These are phyloP conservation scores for Itoplectis maculator DNA, from an alignment of 2,888 invertebrate species.

Conservation along the genomic window DNA sequence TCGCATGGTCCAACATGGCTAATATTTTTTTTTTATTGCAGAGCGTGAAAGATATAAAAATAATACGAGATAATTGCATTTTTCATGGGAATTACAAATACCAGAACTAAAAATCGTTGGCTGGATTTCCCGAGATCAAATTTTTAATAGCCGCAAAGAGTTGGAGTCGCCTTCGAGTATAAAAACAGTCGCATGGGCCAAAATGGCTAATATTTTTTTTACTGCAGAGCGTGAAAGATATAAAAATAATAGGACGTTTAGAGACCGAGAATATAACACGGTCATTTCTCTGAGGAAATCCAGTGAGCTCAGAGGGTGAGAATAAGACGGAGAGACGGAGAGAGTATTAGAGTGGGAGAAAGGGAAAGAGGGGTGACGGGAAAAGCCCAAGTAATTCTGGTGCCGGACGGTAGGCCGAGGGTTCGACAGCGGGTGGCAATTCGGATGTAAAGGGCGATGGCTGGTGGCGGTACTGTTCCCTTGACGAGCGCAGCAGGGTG, in stretches of 20 bases:
- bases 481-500: conserved; percentile 73
- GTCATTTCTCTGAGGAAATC: neutral
- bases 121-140: too few relatives aligned
- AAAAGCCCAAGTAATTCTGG: conserved; percentile 73
- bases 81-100: too few relatives aligned
- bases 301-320: neutral
- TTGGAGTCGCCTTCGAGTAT: too few relatives aligned
- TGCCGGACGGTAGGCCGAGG: conserved; percentile 65
- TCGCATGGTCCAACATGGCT: too few relatives aligned
- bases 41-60: neutral
- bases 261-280: neutral
- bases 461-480: conserved; percentile 79
- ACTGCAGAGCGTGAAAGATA: neutral
- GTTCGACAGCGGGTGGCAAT: conserved; percentile 72
- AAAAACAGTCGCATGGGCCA: too few relatives aligned
- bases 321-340: conserved; percentile 4
- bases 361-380: conserved; percentile 63
- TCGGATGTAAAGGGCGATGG: conserved; percentile 76
- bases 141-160: too few relatives aligned
- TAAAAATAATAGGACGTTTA: neutral
- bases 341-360: conserved; percentile 21
- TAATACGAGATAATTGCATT: too few relatives aligned
- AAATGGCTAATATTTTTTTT: too few relatives aligned
- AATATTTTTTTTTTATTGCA: too few relatives aligned
- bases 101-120: too few relatives aligned